Evolutionary conservation across 35 echinoderm and acorn worm species (phyloP).

Genomic region (Anneissia japonica): DNA sequence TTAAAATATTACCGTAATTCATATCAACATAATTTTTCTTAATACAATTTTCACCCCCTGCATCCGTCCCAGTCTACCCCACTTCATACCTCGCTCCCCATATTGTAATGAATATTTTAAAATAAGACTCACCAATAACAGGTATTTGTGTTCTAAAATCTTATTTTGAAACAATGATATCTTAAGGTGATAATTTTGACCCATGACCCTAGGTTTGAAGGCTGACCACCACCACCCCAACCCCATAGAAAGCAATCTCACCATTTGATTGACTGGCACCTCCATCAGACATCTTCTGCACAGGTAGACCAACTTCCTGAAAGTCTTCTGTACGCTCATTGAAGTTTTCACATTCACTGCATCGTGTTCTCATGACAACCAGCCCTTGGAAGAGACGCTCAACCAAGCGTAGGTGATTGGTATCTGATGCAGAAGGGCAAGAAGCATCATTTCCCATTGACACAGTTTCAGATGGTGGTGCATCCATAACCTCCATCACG

Average conservation of each 20-base stretch:
- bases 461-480: background rate
- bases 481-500: no score
- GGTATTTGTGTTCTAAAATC: no score
- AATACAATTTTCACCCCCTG: conserved; percentile 10
- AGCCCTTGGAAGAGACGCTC: conserved; percentile 75
- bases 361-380: conserved; percentile 62
- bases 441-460: background rate
- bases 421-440: background rate
- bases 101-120: no score
- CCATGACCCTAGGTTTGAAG: no score
- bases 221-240: no score
- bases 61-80: no score
- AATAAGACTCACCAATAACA: no score
- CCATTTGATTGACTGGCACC: conserved; percentile 33
- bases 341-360: conserved; percentile 80
- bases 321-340: conserved; percentile 87
- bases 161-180: no score
- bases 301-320: conserved; percentile 86
- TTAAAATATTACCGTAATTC: no score
- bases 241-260: no score
- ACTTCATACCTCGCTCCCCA: no score
- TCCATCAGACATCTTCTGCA: conserved; percentile 30
- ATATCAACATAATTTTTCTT: background rate
- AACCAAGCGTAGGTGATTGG: background rate
- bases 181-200: no score